These are phyloP conservation scores for Diabrotica balteata DNA, from an alignment of 2,888 invertebrate species.

Conservation along the genomic window DNA sequence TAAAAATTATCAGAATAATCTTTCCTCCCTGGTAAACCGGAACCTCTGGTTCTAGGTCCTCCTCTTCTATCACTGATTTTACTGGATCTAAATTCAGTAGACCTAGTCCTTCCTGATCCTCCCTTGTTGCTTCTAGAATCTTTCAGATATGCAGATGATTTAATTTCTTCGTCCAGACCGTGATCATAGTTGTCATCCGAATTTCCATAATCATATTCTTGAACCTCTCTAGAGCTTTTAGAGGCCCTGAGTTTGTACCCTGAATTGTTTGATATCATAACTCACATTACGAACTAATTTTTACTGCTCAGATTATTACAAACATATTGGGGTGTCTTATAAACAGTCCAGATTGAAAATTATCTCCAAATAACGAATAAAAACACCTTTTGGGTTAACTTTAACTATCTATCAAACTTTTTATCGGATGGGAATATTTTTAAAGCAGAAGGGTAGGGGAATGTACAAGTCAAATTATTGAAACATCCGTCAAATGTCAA, in stretches of 20 bases:
- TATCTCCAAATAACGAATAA: constrained; percentile 9
- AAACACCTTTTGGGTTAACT: constrained; percentile 25
- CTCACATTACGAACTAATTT: constrained; percentile 59
- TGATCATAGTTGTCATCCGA: constrained; percentile 61
- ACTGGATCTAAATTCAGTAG: constrained; percentile 52
- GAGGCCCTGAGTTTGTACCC: constrained; percentile 69
- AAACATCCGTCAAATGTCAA: too few relatives aligned
- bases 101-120: constrained; percentile 45
- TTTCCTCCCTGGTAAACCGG: constrained; percentile 46
- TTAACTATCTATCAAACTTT: constrained; percentile 2
- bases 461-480: too few relatives aligned
- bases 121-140: constrained; percentile 40
- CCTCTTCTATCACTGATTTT: constrained; percentile 48
- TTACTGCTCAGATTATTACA: constrained; percentile 6
- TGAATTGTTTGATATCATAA: constrained; percentile 73
- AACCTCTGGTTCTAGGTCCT: constrained; percentile 48
- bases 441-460: constrained; percentile 8
- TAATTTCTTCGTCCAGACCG: constrained; percentile 51
- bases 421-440: constrained; percentile 16
- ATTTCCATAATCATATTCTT: constrained; percentile 61
- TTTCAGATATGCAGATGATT: constrained; percentile 39
- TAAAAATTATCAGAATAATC: constrained; percentile 62
- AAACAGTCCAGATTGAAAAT: neutral
- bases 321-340: neutral
- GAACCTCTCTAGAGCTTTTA: constrained; percentile 62